Base-by-base conservation (phyloP, 92 coral and sea anemone genomes). In the Blastomussa wellsi region DNA sequence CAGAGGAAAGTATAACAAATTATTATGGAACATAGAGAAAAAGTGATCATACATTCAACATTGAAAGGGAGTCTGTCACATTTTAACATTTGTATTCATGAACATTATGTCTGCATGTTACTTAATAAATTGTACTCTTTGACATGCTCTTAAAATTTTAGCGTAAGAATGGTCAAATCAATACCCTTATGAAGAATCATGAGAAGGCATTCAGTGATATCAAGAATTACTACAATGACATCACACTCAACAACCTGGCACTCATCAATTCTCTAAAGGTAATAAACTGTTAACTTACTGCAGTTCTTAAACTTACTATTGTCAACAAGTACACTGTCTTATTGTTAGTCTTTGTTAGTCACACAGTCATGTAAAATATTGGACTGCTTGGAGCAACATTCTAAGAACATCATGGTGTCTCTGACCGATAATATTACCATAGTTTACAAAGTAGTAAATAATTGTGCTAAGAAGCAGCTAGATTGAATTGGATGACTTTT, bases 131-230 rank as follows among this genome's bases (percentile, higher is more conserved):
- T 17, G 19, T 57, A 26, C 24, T 53, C 0, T 29, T 10, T 28
- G 1, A 76, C 49, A 76, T 57, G 26, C 55, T 68, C 62, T 44
- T 69, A n/a, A n/a, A n/a, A 55, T 69, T 35, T 33, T 53, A 96
- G 99, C 96, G 99, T 5, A 96, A 96, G 92, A 96, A 96, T 91
- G 95, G 99, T 70, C 99, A 96, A 77, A 96, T 96, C 86, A 96
- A 96, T 88, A 96, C 99, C 47, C 83, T 96, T 38, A 96, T 96
- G 99, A 96, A 96, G 89, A 96, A 96, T 91, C 99, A 96, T 15
- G 99, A 96, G 77, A 96, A 96, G 79, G 99, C 99, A 14, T 96
- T 96, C 87, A 96, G 99, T 82, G 99, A 96, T 71, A 96, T 96
- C 41, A 96, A 96, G 86, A 96, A 96, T 83, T 96, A 96, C 81